Percentiles rank a stretch among this genome's conserved stretches.
These are phyloP conservation scores for Zaprionus vittiger DNA, from an alignment of 1,140 invertebrate genomes.

Conservation along the genomic window DNA sequence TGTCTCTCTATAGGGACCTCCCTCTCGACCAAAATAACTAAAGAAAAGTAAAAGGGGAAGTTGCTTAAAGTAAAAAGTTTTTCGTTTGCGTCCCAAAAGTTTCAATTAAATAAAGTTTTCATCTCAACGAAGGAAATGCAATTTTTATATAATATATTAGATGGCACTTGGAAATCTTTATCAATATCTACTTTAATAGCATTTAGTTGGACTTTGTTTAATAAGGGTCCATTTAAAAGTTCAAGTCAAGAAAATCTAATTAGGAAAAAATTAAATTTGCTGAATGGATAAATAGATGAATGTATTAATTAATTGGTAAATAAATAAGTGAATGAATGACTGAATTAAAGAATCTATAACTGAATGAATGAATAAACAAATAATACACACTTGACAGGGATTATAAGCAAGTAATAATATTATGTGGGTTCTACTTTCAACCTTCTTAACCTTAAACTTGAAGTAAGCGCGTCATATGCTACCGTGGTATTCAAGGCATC, in stretches of 20 bases:
- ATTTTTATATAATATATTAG: slow-evolving; percentile 5
- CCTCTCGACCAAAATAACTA: not conserved
- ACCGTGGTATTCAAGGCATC: slow-evolving; percentile 9
- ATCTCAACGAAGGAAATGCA: not conserved
- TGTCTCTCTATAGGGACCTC: not conserved
- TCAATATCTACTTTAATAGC: not conserved
- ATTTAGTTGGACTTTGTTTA: not conserved
- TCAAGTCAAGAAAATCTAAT: too few relatives aligned
- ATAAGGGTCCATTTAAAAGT: too few relatives aligned
- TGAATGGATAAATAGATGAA: too few relatives aligned
- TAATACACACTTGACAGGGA: too few relatives aligned
- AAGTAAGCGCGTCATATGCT: not conserved
- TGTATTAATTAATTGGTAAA: too few relatives aligned
- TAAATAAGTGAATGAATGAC: too few relatives aligned
- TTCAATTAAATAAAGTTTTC: slow-evolving; percentile 52
- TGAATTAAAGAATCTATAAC: too few relatives aligned
- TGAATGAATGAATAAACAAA: too few relatives aligned
- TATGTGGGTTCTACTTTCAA: not conserved
- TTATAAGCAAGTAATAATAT: not conserved
- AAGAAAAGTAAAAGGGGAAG: slow-evolving; percentile 46
- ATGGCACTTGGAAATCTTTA: not conserved
- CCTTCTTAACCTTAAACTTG: not conserved
- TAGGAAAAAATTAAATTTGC: too few relatives aligned
- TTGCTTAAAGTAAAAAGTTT: slow-evolving; percentile 44
- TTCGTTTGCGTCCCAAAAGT: slow-evolving; percentile 29